Percentiles rank a stretch among this genome's conserved stretches.
Evolutionary conservation across 2,113 vertebrate species (phyloP).

Genomic region (Ailuropoda melanoleuca): DNA sequence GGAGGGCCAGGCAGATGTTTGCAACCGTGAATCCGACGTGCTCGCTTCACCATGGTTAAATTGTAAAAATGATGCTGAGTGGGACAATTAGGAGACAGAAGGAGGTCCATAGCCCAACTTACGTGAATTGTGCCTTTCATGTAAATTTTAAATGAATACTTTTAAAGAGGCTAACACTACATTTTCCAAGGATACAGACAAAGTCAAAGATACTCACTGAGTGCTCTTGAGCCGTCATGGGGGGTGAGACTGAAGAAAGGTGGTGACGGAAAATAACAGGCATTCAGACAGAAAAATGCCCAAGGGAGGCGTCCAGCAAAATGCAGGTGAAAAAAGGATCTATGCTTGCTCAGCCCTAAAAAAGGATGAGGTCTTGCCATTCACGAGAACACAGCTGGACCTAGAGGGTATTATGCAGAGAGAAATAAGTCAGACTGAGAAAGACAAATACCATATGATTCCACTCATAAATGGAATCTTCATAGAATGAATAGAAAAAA

Average conservation of each 20-base stretch:
- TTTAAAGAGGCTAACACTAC: neutral
- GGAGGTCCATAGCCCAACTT: neutral
- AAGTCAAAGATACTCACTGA: neutral
- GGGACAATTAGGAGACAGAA: neutral
- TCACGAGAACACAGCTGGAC: neutral
- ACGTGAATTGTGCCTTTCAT: neutral
- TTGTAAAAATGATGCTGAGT: neutral
- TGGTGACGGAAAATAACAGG: neutral
- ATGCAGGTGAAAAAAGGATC: too few relatives aligned
- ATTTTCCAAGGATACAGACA: neutral
- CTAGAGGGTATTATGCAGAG: neutral
- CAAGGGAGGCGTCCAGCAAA: neutral
- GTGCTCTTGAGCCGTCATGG: neutral
- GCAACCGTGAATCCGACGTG: neutral
- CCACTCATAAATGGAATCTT: neutral
- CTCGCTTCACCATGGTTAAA: neutral
- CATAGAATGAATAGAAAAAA: neutral
- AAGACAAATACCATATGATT: neutral
- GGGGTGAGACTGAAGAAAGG: neutral
- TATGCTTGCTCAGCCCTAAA: neutral
- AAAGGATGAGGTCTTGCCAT: neutral
- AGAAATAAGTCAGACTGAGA: neutral
- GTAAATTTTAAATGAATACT: neutral
- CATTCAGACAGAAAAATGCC: neutral
- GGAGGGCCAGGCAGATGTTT: neutral